Conservation (phyloP, 2,888 invertebrate species). For the Polydrusus cervinus region DNA sequence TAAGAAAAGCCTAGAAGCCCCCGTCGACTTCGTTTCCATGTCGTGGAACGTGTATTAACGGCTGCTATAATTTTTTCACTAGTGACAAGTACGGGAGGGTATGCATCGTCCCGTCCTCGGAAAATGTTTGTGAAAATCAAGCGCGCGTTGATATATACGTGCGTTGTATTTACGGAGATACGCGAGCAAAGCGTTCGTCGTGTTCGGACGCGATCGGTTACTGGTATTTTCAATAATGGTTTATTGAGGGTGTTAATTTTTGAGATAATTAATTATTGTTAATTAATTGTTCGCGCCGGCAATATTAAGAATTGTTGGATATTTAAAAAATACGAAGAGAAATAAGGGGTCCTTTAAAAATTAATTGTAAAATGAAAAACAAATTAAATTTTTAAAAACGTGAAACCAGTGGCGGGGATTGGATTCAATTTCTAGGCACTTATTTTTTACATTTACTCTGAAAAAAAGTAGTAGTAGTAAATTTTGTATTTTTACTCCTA, state of each 20-base stretch:
- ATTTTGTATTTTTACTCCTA: too few relatives aligned
- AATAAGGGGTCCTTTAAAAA: background rate
- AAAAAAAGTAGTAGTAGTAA: too few relatives aligned
- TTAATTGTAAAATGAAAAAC: too few relatives aligned
- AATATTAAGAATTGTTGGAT: background rate
- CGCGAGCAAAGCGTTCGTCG: constrained; percentile 47
- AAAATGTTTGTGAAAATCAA: constrained; percentile 72
- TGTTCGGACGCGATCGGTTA: constrained; percentile 27
- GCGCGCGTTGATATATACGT: constrained; percentile 71
- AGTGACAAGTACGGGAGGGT: constrained; percentile 75
- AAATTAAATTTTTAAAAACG: constrained; percentile 6
- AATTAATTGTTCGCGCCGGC: background rate
- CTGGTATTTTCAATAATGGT: constrained; percentile 36
- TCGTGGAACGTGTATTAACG: constrained; percentile 62
- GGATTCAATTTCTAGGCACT: background rate
- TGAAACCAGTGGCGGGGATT: background rate
- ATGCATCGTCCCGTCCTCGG: constrained; percentile 77
- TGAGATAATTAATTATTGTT: constrained; percentile 11
- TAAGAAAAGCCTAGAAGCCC: constrained; percentile 85
- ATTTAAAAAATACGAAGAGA: background rate
- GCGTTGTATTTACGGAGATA: constrained; percentile 51
- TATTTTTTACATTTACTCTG: too few relatives aligned
- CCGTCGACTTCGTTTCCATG: constrained; percentile 66
- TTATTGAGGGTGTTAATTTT: constrained; percentile 27
- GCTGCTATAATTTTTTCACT: constrained; percentile 76